Percentiles rank a stretch among this genome's conserved stretches.
These are phyloP conservation scores for Anagyrus pseudococci DNA, from an alignment of 2,888 invertebrate species.

Conservation along the genomic window DNA sequence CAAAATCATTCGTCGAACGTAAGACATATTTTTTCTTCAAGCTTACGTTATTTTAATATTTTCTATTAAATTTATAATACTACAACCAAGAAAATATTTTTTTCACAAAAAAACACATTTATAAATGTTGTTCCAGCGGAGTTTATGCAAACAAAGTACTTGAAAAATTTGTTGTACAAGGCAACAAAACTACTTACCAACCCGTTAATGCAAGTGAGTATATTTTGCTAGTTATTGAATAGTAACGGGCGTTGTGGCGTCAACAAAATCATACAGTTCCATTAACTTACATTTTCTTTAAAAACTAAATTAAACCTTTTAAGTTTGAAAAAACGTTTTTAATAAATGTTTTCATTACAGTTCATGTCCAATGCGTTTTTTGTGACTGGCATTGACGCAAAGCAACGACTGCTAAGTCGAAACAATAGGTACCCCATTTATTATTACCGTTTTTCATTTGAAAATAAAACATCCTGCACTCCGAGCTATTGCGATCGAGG, in stretches of 20 bases:
- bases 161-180: not conserved
- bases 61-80: no score
- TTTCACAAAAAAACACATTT: not conserved
- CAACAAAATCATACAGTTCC: not conserved
- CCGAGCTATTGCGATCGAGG: not conserved
- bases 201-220: not conserved
- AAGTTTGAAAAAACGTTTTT: not conserved
- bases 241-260: no score
- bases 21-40: constrained; percentile 9
- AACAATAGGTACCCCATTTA: constrained; percentile 39
- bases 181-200: not conserved
- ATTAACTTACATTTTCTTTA: not conserved
- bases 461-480: constrained; percentile 37
- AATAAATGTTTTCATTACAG: constrained; percentile 24
- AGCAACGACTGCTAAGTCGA: constrained; percentile 39
- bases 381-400: constrained; percentile 42
- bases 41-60: no score
- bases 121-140: no score
- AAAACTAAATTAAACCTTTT: not conserved
- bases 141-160: no score
- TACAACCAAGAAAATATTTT: not conserved
- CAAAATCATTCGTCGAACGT: constrained; percentile 27
- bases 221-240: no score
- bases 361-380: constrained; percentile 37
- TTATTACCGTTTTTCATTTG: constrained; percentile 45